Percentiles rank a stretch among this genome's conserved stretches.
These are phyloP conservation scores for Danio aesculapii DNA, from an alignment of 2,797 vertebrate genomes.

Conservation along the genomic window DNA sequence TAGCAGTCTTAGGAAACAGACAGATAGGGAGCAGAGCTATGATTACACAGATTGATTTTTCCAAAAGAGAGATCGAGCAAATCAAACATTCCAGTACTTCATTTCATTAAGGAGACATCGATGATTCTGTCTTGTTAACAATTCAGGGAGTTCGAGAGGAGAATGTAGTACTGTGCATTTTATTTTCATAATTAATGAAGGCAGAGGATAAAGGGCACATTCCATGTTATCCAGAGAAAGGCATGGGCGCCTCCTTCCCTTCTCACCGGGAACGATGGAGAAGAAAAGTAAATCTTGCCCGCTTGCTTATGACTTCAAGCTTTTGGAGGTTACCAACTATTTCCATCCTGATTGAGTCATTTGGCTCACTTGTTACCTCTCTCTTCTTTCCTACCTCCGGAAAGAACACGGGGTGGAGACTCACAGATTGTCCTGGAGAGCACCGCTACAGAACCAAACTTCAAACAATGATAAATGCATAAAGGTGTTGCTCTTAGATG, in stretches of 20 bases:
- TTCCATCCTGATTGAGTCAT: slow-evolving; percentile 61
- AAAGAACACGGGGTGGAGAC: slow-evolving; percentile 16
- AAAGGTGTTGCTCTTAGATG: neutral
- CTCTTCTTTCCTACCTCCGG: neutral
- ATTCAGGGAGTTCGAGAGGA: neutral
- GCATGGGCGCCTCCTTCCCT: neutral
- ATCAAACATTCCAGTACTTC: neutral
- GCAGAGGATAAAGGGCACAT: slow-evolving; percentile 33
- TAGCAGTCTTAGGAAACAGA: slow-evolving; percentile 14
- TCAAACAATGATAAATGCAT: neutral
- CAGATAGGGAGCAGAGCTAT: neutral
- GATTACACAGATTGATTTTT: slow-evolving; percentile 33
- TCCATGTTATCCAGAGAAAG: slow-evolving; percentile 19
- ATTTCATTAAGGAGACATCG: neutral
- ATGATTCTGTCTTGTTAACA: neutral
- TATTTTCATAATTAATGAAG: slow-evolving; percentile 35
- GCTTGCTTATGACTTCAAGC: slow-evolving; percentile 27
- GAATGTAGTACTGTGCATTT: slow-evolving; percentile 2
- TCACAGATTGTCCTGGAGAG: neutral
- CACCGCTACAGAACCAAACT: neutral
- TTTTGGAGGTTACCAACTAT: slow-evolving; percentile 53
- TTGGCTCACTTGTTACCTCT: slow-evolving; percentile 52
- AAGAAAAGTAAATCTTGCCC: slow-evolving; percentile 15
- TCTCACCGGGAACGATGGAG: neutral
- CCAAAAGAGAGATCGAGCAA: neutral